These are phyloP conservation scores for Pachyuromys duprasi DNA, from an alignment of 2,797 vertebrate genomes.

Conservation along the genomic window DNA sequence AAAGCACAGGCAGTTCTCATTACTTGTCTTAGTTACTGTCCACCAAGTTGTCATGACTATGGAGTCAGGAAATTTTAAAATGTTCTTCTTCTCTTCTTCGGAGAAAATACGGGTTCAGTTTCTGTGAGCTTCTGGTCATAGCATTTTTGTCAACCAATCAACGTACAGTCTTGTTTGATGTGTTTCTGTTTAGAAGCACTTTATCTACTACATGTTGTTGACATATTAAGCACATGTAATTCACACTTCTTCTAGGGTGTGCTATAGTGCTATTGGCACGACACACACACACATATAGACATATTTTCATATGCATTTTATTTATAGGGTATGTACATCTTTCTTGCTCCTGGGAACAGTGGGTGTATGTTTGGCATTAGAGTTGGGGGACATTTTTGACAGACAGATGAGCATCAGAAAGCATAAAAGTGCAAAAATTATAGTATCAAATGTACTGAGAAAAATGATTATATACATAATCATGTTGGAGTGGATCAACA, in stretches of 20 bases:
- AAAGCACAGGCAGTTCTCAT: neutral
- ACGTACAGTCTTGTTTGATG: neutral
- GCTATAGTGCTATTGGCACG: neutral
- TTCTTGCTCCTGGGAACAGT: neutral
- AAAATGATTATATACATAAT: neutral
- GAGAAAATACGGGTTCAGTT: neutral
- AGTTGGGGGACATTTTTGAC: neutral
- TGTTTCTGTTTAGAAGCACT: neutral
- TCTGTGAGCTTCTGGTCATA: neutral
- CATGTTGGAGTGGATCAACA: neutral
- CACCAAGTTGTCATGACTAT: neutral
- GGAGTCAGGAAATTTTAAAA: neutral
- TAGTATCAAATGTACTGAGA: neutral
- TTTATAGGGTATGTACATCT: neutral
- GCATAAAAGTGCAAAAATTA: neutral
- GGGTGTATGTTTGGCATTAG: neutral
- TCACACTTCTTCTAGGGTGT: neutral
- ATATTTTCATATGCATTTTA: neutral
- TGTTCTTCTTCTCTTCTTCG: too few relatives aligned
- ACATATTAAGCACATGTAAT: neutral
- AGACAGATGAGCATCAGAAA: neutral
- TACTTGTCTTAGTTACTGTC: neutral
- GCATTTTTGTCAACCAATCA: neutral
- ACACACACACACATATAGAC: neutral
- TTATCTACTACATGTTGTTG: neutral